phyloP scores from a whole-genome alignment of 2,888 invertebrate genomes.

The Drosophila silvestris region DNA sequence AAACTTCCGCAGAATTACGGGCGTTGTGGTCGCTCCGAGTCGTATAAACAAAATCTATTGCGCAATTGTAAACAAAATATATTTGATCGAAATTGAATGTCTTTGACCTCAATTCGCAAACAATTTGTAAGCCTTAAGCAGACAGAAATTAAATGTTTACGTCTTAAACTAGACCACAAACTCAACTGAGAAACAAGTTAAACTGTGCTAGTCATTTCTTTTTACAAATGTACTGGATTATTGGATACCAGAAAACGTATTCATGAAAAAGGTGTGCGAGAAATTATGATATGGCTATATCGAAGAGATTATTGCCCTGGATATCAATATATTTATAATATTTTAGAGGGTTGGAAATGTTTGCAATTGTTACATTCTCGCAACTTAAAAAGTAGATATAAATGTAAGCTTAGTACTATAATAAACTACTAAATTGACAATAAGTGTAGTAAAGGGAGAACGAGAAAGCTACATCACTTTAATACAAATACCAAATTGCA shows the following conservation, averaged over 20 bases:
- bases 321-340: not conserved
- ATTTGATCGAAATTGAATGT: slow-evolving; percentile 19
- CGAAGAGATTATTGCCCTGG: not conserved
- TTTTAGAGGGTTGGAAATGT: not conserved
- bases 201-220: not conserved
- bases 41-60: slow-evolving; percentile 33
- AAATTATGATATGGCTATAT: not conserved
- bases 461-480: not conserved
- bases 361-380: not conserved
- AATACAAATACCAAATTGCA: not conserved
- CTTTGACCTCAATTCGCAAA: slow-evolving; percentile 41
- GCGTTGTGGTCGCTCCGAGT: not conserved
- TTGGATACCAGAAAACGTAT: not conserved
- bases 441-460: not conserved
- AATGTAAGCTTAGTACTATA: not conserved
- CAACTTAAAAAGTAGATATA: not conserved
- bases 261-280: not conserved
- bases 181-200: not conserved
- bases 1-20: slow-evolving; percentile 5
- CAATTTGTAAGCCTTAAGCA: not conserved
- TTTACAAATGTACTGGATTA: not conserved
- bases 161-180: not conserved
- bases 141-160: not conserved
- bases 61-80: slow-evolving; percentile 37
- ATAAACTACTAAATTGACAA: not conserved